Percentiles rank a stretch among this genome's conserved stretches.
These are phyloP conservation scores for Aegithalos caudatus DNA, from an alignment of 2,113 vertebrate genomes.

Conservation along the genomic window DNA sequence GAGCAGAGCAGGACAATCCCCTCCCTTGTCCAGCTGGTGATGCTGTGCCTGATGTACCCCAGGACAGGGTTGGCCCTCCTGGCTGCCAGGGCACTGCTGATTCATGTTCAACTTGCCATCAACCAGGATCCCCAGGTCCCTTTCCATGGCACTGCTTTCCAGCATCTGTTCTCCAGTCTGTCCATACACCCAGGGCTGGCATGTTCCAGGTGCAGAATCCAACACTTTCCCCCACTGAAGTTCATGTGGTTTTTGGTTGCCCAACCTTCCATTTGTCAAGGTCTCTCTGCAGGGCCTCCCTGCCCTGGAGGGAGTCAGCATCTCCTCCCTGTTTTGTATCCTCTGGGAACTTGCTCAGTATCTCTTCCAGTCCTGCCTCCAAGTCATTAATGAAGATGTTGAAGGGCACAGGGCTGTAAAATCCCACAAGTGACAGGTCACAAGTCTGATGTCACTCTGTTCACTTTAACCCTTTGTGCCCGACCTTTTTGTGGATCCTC, in stretches of 20 bases:
- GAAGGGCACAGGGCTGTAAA: neutral
- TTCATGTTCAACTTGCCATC: rapidly evolving
- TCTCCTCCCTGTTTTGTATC: neutral
- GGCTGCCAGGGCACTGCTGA: neutral
- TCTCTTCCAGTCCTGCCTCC: neutral
- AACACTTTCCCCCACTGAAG: rapidly evolving
- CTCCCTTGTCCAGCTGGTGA: neutral
- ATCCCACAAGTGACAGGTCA: neutral
- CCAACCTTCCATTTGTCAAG: neutral
- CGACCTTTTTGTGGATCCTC: neutral
- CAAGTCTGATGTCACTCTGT: neutral
- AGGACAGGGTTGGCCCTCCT: neutral
- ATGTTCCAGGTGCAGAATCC: rapidly evolving
- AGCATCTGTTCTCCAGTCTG: neutral
- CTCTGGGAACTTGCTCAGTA: neutral
- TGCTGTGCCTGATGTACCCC: neutral
- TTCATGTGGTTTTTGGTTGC: neutral
- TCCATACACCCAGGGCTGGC: rapidly evolving
- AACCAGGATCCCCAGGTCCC: rapidly evolving
- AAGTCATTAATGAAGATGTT: neutral
- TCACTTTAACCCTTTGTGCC: neutral
- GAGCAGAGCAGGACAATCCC: neutral
- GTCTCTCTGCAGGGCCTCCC: neutral
- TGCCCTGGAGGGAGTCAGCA: neutral
- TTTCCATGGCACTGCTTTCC: neutral